These are phyloP conservation scores for Menura novaehollandiae DNA, from an alignment of 2,113 vertebrate genomes.

Conservation along the genomic window DNA sequence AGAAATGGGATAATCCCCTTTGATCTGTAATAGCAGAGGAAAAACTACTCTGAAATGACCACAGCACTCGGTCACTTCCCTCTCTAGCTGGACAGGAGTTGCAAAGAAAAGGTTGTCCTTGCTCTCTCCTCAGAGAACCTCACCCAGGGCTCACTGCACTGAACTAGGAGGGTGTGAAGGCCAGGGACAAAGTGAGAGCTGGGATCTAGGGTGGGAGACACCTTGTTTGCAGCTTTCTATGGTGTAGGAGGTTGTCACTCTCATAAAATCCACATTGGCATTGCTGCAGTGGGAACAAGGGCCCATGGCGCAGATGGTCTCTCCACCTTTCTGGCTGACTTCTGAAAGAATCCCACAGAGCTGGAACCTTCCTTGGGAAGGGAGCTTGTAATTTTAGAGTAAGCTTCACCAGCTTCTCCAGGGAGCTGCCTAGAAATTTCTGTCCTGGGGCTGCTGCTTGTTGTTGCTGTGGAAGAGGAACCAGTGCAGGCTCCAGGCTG, in stretches of 20 bases:
- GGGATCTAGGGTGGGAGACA: background rate
- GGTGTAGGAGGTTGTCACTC: background rate
- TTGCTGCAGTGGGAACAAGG: background rate
- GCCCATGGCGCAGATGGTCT: background rate
- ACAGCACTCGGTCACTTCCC: background rate
- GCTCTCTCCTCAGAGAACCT: background rate
- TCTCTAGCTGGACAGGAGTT: background rate
- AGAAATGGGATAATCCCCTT: conserved; percentile 17
- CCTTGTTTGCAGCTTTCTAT: background rate
- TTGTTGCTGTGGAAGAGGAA: background rate
- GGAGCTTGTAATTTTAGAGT: background rate
- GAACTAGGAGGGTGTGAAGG: background rate
- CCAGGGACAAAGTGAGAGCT: background rate
- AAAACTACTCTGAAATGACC: background rate
- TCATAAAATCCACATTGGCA: background rate
- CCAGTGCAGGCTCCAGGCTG: background rate
- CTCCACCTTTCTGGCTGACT: background rate
- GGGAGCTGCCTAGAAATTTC: background rate
- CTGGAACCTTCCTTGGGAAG: background rate
- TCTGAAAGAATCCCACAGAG: background rate
- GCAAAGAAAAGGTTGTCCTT: background rate
- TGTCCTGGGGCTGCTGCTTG: background rate
- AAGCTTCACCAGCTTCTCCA: background rate
- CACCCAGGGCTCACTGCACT: background rate
- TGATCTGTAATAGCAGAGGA: background rate